Evolutionary conservation across 92 coral and sea anemone species (phyloP).

Genomic region (Bergia puertoricense): DNA sequence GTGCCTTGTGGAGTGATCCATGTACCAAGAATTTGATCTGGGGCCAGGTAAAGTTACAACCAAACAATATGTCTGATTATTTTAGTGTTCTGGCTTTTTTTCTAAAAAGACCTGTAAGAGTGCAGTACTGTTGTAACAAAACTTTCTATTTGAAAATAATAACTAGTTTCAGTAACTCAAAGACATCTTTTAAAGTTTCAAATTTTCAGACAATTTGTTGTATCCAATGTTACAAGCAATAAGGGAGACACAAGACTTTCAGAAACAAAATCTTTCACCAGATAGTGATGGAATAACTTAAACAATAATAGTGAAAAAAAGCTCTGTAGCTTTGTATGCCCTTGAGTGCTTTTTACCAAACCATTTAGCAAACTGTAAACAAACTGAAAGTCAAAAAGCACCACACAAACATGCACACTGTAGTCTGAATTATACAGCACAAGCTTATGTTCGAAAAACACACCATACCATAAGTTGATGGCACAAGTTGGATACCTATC

Average conservation of each 20-base stretch:
- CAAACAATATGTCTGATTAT: not conserved
- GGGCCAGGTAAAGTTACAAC: not conserved
- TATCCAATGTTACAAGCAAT: not conserved
- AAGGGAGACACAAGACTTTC: not conserved
- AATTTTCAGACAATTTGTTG: not conserved
- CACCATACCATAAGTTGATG: not conserved
- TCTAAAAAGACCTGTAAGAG: no score
- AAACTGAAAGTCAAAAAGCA: not conserved
- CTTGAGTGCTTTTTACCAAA: conserved; percentile 12
- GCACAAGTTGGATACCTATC: not conserved
- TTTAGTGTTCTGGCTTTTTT: not conserved
- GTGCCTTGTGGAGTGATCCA: no score
- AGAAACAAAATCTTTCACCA: not conserved
- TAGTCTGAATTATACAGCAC: not conserved
- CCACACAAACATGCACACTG: conserved; percentile 18
- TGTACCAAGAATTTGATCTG: no score
- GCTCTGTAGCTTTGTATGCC: conserved; percentile 48
- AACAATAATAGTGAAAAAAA: not conserved
- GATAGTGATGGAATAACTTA: not conserved
- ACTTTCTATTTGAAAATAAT: not conserved
- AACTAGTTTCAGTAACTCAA: conserved; percentile 17
- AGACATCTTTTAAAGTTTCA: not conserved
- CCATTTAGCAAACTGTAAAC: conserved; percentile 19
- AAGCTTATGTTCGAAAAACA: not conserved
- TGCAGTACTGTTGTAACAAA: not conserved